Percentiles rank a stretch among this genome's conserved stretches.
phyloP scores from a whole-genome alignment of 2,113 vertebrate species.

The Actinemys pallida region DNA sequence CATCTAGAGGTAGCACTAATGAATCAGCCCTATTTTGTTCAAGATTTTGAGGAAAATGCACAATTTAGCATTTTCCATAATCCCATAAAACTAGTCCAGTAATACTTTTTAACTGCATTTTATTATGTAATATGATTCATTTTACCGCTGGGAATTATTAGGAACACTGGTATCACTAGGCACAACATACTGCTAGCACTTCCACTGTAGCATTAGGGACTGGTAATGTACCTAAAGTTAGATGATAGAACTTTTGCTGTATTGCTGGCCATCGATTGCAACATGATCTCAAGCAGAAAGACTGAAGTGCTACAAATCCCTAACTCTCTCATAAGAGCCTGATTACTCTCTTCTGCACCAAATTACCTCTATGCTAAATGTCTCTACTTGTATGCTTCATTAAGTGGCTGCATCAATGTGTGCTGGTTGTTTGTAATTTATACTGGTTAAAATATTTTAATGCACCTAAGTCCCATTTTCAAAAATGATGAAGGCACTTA shows the following conservation, averaged over 20 bases:
- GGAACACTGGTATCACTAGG: neutral
- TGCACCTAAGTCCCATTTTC: neutral
- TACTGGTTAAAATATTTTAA: neutral
- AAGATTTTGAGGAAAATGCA: neutral
- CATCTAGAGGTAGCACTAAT: neutral
- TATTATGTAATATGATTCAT: neutral
- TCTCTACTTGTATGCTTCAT: neutral
- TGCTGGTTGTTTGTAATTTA: neutral
- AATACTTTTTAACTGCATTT: neutral
- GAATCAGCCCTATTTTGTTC: neutral
- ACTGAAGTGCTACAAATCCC: neutral
- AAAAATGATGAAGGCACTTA: neutral
- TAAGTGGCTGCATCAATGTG: neutral
- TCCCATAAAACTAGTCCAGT: neutral
- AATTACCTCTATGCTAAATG: neutral
- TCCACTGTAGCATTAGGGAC: neutral
- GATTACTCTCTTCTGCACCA: no score
- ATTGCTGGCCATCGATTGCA: rapidly evolving
- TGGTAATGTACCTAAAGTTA: neutral
- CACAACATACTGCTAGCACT: neutral
- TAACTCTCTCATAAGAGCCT: rapidly evolving
- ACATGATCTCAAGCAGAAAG: rapidly evolving
- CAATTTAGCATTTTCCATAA: neutral
- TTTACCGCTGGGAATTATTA: neutral
- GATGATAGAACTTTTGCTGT: neutral